phyloP scores from a whole-genome alignment of 2,113 vertebrate genomes.

The Morone chrysops region DNA sequence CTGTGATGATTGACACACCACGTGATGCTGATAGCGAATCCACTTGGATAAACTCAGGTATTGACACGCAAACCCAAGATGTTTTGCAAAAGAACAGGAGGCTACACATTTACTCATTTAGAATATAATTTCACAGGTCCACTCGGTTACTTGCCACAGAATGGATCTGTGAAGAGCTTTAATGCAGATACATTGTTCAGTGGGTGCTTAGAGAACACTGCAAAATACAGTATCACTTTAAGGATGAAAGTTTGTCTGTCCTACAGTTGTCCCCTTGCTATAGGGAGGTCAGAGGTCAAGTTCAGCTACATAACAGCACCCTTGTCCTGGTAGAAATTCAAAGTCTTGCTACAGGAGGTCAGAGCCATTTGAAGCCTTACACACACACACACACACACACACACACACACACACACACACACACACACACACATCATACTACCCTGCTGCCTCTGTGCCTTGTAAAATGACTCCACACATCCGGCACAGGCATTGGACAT shows the following conservation, averaged over 20 bases:
- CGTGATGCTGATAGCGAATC: not conserved
- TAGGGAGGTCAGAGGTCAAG: not conserved
- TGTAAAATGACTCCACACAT: slow-evolving; percentile 1
- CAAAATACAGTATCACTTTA: not conserved
- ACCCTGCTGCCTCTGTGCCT: slow-evolving; percentile 4
- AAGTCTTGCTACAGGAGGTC: not conserved
- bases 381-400: too few species aligned
- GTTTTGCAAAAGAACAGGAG: not conserved
- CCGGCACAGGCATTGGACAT: not conserved
- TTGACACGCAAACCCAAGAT: not conserved
- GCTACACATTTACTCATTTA: not conserved
- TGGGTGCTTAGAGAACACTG: not conserved
- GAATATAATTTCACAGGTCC: not conserved
- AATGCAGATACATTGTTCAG: not conserved
- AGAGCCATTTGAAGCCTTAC: not conserved
- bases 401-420: too few species aligned
- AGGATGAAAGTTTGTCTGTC: not conserved
- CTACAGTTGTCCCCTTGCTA: not conserved
- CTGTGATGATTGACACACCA: not conserved
- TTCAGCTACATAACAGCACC: not conserved
- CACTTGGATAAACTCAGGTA: not conserved
- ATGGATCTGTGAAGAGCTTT: not conserved
- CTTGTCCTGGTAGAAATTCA: not conserved
- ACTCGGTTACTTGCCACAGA: not conserved
- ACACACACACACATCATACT: not conserved